Conservation (phyloP, 2,797 vertebrate genomes). For the Brotula barbata region DNA sequence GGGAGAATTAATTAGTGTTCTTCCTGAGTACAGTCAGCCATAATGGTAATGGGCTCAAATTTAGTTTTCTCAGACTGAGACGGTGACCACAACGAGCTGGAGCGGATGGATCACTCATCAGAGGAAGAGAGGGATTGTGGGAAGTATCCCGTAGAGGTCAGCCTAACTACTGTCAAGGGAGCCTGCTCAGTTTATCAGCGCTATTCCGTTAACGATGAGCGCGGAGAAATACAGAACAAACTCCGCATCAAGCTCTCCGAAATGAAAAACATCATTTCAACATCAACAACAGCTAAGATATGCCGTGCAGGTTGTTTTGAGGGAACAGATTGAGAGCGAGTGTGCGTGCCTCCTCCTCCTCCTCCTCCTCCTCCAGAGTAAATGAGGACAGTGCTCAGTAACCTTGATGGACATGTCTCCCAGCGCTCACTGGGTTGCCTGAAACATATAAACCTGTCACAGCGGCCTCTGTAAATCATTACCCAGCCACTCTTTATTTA, state of each 20-base stretch:
- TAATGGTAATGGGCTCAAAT: constrained; percentile 78
- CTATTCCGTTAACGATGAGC: constrained; percentile 52
- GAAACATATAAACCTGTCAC: constrained; percentile 81
- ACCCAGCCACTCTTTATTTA: constrained; percentile 81
- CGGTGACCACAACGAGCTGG: constrained; percentile 42
- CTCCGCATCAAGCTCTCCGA: constrained; percentile 45
- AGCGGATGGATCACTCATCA: constrained; percentile 66
- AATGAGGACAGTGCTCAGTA: constrained; percentile 76
- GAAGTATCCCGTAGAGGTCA: constrained; percentile 66
- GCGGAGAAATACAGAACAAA: constrained; percentile 39
- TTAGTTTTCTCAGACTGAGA: constrained; percentile 64
- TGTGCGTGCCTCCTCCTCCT: not conserved
- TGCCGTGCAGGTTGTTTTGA: constrained; percentile 35
- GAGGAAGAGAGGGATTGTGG: constrained; percentile 69
- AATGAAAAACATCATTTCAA: constrained; percentile 54
- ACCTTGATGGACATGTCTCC: constrained; percentile 79
- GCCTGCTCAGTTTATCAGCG: constrained; percentile 69
- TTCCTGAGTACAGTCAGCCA: constrained; percentile 66
- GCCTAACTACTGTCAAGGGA: constrained; percentile 71
- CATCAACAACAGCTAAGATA: constrained; percentile 37
- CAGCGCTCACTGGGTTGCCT: constrained; percentile 65
- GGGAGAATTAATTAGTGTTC: constrained; percentile 78
- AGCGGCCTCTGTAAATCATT: constrained; percentile 77
- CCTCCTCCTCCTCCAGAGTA: constrained; percentile 62
- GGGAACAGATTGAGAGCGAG: constrained; percentile 29